These are phyloP conservation scores for Casuarius casuarius DNA, from an alignment of 2,113 vertebrate species.

Conservation along the genomic window DNA sequence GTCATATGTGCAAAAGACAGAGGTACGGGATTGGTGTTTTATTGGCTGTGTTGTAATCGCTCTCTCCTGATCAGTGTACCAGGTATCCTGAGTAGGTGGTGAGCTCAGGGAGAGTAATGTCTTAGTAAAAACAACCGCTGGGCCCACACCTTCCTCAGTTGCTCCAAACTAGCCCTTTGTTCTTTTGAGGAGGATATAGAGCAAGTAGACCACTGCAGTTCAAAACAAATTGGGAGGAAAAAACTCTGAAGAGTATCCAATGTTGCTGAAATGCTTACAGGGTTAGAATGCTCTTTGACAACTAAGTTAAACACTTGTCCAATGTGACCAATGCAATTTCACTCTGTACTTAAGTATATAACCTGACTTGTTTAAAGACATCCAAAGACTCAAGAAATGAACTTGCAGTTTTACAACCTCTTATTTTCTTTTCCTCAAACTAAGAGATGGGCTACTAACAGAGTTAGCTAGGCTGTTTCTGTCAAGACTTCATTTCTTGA, in stretches of 20 bases:
- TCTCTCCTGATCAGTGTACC: fast-evolving
- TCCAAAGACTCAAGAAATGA: background rate
- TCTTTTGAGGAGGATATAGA: background rate
- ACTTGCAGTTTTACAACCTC: background rate
- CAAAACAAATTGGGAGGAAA: background rate
- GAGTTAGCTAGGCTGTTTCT: background rate
- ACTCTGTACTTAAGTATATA: background rate
- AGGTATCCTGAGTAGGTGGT: background rate
- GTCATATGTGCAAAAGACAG: fast-evolving
- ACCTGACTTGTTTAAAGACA: background rate
- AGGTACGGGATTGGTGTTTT: background rate
- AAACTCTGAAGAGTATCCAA: background rate
- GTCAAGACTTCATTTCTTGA: background rate
- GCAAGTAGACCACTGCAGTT: background rate
- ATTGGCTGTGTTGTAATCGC: background rate
- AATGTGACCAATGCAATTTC: background rate
- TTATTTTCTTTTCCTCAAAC: background rate
- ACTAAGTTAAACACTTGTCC: background rate
- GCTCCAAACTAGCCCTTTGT: background rate
- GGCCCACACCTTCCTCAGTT: background rate
- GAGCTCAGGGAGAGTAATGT: background rate
- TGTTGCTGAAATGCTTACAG: background rate
- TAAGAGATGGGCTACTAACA: background rate
- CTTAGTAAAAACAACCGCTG: background rate
- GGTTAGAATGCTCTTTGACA: background rate